These are phyloP conservation scores for Myrmecophaga tridactyla DNA, from an alignment of 2,113 vertebrate genomes.

Conservation along the genomic window DNA sequence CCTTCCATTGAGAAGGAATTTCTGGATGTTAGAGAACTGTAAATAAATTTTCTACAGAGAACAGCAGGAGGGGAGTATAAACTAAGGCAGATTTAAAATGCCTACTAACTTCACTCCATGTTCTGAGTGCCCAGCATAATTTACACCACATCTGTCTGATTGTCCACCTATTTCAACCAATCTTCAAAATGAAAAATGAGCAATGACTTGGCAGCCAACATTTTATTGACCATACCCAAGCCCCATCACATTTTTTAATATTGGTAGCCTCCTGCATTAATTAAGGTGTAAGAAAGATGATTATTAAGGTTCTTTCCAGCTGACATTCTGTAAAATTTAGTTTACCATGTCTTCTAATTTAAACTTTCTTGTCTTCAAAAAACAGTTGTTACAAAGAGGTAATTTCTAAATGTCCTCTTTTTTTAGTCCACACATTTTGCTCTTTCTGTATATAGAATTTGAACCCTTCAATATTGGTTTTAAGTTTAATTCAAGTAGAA, in stretches of 20 bases:
- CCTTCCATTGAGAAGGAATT: background rate
- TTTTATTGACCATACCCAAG: background rate
- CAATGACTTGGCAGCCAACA: background rate
- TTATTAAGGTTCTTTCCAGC: background rate
- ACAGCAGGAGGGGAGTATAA: background rate
- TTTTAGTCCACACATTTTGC: conserved; percentile 10
- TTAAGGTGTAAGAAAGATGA: background rate
- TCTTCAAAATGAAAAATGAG: background rate
- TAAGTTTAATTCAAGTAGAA: conserved; percentile 47
- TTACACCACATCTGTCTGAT: background rate
- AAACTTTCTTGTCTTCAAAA: background rate
- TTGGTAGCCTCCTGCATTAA: background rate
- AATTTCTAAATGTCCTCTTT: conserved; percentile 14
- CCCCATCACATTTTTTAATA: background rate
- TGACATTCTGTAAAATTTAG: conserved; percentile 23
- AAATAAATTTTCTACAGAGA: background rate
- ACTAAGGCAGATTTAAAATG: background rate
- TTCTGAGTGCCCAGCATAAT: background rate
- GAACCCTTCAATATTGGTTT: background rate
- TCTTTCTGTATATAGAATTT: background rate
- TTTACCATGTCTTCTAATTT: conserved; percentile 17
- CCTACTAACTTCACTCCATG: background rate
- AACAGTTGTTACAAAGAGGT: conserved; percentile 1
- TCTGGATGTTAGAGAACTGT: background rate
- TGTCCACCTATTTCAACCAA: background rate